Base-by-base conservation (phyloP, 1,140 invertebrate genomes). In the Cydia strobilella region DNA sequence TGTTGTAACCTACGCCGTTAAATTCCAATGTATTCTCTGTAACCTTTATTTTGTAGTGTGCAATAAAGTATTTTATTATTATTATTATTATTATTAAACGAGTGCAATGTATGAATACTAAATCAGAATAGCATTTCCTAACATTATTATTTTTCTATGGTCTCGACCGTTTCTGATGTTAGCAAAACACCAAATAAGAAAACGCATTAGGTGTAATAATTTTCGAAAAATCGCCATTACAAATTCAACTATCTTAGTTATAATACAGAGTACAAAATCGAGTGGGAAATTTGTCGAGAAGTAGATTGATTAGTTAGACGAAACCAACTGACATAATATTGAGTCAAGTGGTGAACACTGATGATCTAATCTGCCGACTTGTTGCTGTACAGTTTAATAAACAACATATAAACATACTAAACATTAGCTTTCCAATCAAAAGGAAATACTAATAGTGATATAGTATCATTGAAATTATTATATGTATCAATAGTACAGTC, bases 331-430 rank as follows among this genome's bases (percentile, higher is more conserved):
- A 66, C 27, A 27, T 10, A 66, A 66, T 66, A 66, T 31, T 66
- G 25, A 66, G 3, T n/a, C 63, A 31, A 31, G 63, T 65, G 62
- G 62, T 66, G 63, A 66, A 31, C 27, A 31, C 63, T n/a, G 63
- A 66, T 66, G 63, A 66, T 66, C 10, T 66, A 66, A 66, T 66
- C 25, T n/a, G 13, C 13, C n/a, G 25, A 2, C 27, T 66, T 31
- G 27, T 66, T 66, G 27, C 63, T n/a, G 5, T 31, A 31, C 5
- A 66, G 15, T 35, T 66, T 66, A 6, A 31, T 31, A 66, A n/a
- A n/a, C n/a, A n/a, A n/a, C n/a, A n/a, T n/a, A n/a, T n/a, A n/a
- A 35, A 66, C 63, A 66, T 18, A 31, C 63, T 35, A 31, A 31
- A 31, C 31, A 31, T 66, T 13, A n/a, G 25, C 62, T 10, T 65